Percentiles rank a stretch among this genome's conserved stretches.
phyloP scores from a whole-genome alignment of 2,113 vertebrate genomes.

The Eira barbara region DNA sequence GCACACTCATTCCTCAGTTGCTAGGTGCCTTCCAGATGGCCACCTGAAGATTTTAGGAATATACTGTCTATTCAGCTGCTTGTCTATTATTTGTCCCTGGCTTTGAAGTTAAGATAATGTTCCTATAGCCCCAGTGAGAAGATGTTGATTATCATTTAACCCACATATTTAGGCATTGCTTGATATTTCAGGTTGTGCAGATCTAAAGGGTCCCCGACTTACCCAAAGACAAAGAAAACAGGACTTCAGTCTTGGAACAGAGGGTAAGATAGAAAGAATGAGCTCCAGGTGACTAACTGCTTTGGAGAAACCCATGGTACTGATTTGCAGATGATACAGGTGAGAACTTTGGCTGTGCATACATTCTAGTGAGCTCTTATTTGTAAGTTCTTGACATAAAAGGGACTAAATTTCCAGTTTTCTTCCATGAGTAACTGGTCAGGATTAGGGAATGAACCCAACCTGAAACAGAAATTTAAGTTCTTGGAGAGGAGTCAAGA shows the following conservation, averaged over 20 bases:
- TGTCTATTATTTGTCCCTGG: neutral
- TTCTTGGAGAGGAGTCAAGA: too few species aligned
- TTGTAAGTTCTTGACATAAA: neutral
- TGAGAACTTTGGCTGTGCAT: neutral
- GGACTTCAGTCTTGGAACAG: neutral
- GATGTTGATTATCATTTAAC: neutral
- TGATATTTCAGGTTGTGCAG: neutral
- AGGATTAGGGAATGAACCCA: neutral
- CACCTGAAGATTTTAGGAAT: neutral
- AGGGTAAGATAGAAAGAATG: neutral
- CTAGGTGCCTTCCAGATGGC: neutral
- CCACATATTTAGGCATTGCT: neutral
- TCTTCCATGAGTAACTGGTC: neutral
- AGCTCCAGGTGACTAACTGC: neutral
- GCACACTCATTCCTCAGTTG: neutral
- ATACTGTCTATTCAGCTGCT: neutral
- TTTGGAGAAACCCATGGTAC: neutral
- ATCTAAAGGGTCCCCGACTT: neutral
- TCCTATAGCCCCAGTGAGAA: neutral
- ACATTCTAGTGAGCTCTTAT: neutral
- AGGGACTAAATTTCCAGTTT: neutral
- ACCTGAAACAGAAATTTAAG: constrained; percentile 1
- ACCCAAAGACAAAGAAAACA: neutral
- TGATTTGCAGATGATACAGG: neutral
- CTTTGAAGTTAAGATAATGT: neutral